Conservation (phyloP, 2,113 vertebrate species). For the Pachypanchax playfairii region DNA sequence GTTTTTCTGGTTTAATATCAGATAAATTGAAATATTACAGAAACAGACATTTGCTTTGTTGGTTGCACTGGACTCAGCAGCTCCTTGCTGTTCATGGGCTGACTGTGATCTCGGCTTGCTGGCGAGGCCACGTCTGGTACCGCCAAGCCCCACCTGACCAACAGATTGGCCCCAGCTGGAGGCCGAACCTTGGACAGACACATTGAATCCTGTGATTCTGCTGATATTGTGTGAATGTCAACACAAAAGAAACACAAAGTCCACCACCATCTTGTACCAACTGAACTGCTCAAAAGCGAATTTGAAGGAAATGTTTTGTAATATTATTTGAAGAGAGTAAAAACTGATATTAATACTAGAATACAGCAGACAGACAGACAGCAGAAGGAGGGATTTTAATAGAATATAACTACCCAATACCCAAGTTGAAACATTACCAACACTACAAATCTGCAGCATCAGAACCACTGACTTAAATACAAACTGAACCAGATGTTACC, state of each 20-base stretch:
- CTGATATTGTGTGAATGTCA: neutral
- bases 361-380: too few species aligned
- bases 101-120: constrained; percentile 48
- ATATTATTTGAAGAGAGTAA: too few species aligned
- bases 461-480: too few species aligned
- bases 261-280: neutral
- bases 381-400: too few species aligned
- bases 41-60: neutral
- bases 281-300: neutral
- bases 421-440: too few species aligned
- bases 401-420: too few species aligned
- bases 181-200: constrained; percentile 30
- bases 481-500: too few species aligned
- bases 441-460: too few species aligned
- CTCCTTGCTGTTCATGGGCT: constrained; percentile 27
- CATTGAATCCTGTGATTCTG: constrained; percentile 42
- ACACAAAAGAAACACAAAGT: constrained; percentile 6
- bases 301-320: too few species aligned
- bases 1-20: too few species aligned
- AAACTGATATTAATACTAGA: too few species aligned
- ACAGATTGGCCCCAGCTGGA: constrained; percentile 79
- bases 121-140: constrained; percentile 47
- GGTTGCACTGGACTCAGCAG: constrained; percentile 9
- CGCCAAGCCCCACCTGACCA: constrained; percentile 63
- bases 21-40: neutral